Percentiles rank a stretch among this genome's conserved stretches.
These are phyloP conservation scores for Syrphus vitripennis DNA, from an alignment of 2,888 invertebrate genomes.

Conservation along the genomic window DNA sequence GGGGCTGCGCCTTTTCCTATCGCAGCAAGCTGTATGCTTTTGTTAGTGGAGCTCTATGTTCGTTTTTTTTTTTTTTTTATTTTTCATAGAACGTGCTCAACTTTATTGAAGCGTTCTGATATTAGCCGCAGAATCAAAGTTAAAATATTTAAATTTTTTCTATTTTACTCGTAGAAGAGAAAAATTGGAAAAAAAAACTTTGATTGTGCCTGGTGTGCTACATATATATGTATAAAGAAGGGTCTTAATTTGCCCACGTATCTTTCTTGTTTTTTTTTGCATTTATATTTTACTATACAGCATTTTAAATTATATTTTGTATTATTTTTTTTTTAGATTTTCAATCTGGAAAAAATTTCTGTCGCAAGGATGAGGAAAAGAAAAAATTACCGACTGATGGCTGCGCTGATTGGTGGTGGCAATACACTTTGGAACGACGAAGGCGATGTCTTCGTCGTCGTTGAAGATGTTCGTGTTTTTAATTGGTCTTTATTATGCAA, in stretches of 20 bases:
- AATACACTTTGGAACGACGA: conserved; percentile 65
- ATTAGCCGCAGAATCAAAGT: conserved; percentile 28
- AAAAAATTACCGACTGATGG: conserved; percentile 72
- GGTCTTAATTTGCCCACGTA: conserved; percentile 52
- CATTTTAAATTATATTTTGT: conserved; percentile 6
- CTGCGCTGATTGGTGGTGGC: conserved; percentile 64
- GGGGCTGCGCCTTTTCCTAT: conserved; percentile 61
- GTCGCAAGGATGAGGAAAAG: conserved; percentile 67
- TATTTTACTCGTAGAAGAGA: conserved; percentile 30
- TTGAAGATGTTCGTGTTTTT: conserved; percentile 39
- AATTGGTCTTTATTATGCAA: conserved; percentile 65
- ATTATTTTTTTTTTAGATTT: conserved; percentile 17
- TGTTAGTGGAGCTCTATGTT: conserved; percentile 19
- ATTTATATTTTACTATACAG: conserved; percentile 21
- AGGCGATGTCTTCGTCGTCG: conserved; percentile 54
- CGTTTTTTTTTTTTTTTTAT: background rate
- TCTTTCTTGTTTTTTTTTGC: conserved; percentile 33
- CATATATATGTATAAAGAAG: conserved; percentile 47
- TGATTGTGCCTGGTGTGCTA: conserved; percentile 57
- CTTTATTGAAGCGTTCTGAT: conserved; percentile 1
- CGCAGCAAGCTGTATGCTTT: conserved; percentile 19
- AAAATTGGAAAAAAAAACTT: conserved; percentile 51
- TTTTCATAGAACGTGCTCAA: conserved; percentile 10
- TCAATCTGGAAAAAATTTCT: conserved; percentile 71
- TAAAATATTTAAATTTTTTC: conserved; percentile 25